Conservation (phyloP, 2,797 vertebrate species). For the Alca torda region DNA sequence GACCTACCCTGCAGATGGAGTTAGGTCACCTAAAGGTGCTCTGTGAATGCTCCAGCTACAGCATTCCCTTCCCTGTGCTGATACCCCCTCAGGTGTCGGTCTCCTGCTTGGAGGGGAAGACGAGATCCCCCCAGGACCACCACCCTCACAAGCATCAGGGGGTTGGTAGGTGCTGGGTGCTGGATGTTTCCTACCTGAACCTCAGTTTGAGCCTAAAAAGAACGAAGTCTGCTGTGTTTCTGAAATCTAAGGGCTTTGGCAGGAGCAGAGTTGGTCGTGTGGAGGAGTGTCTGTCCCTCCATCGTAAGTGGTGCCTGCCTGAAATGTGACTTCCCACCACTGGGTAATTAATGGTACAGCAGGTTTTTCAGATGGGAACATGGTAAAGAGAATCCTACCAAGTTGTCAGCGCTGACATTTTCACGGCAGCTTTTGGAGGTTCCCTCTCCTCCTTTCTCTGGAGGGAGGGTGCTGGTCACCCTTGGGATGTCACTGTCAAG, state of each 20-base stretch:
- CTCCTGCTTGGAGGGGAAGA: not conserved
- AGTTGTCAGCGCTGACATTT: not conserved
- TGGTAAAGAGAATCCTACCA: not conserved
- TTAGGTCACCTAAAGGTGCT: accelerated
- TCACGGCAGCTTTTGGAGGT: not conserved
- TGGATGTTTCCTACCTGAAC: not conserved
- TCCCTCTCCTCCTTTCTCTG: not conserved
- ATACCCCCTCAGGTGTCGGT: not conserved
- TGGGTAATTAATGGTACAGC: not conserved
- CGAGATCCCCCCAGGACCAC: not conserved
- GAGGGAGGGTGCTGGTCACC: not conserved
- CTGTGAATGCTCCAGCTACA: accelerated
- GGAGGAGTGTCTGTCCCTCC: not conserved
- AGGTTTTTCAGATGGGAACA: not conserved
- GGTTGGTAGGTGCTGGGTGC: not conserved
- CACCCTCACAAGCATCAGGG: too few species aligned
- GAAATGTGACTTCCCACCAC: not conserved
- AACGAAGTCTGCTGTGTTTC: too few species aligned
- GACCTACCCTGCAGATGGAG: not conserved
- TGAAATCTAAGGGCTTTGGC: not conserved
- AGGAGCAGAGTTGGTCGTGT: accelerated
- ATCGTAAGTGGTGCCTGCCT: accelerated
- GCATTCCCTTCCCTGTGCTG: not conserved
- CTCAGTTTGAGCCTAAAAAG: not conserved
- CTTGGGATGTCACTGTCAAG: not conserved